Percentiles rank a stretch among this genome's conserved stretches.
These are phyloP conservation scores for Acanthurus lineatus DNA, from an alignment of 2,797 vertebrate species.

Conservation along the genomic window DNA sequence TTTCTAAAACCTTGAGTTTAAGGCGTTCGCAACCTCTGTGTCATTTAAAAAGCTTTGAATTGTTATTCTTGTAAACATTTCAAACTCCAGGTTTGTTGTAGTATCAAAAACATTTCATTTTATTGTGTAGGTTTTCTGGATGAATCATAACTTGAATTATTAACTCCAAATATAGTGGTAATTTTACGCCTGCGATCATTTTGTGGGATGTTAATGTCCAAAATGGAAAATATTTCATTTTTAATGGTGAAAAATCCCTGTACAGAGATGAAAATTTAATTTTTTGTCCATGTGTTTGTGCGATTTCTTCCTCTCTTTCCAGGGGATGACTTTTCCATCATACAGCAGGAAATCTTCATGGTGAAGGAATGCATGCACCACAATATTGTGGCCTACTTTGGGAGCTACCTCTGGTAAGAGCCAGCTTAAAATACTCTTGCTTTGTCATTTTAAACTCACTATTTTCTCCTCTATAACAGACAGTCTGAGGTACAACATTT, in stretches of 20 bases:
- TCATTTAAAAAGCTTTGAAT: background rate
- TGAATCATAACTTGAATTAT: background rate
- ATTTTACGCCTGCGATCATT: background rate
- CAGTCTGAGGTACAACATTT: slow-evolving; percentile 13
- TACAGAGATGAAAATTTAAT: slow-evolving; percentile 30
- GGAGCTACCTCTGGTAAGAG: slow-evolving; percentile 98
- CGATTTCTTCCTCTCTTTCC: slow-evolving; percentile 74
- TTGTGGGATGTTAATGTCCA: slow-evolving; percentile 30
- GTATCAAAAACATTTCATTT: background rate
- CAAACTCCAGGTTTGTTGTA: background rate
- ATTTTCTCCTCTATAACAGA: slow-evolving; percentile 10
- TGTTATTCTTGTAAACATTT: background rate
- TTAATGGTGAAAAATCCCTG: slow-evolving; percentile 11
- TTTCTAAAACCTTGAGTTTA: slow-evolving; percentile 12
- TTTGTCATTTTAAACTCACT: slow-evolving; percentile 45
- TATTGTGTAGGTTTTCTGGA: background rate
- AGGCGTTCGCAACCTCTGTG: background rate
- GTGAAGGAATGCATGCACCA: slow-evolving; percentile 99
- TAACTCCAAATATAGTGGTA: background rate
- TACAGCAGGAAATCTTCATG: slow-evolving; percentile 99
- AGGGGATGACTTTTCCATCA: slow-evolving; percentile 99
- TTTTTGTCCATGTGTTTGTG: slow-evolving; percentile 55
- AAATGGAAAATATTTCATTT: slow-evolving; percentile 28
- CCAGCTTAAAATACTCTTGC: slow-evolving; percentile 46
- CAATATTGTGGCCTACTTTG: slow-evolving; percentile 99